Evolutionary conservation across 2,797 vertebrate species (phyloP), one percentile per base, ranked within the genome.

Genomic region (Poeciliopsis presidionis): DNA sequence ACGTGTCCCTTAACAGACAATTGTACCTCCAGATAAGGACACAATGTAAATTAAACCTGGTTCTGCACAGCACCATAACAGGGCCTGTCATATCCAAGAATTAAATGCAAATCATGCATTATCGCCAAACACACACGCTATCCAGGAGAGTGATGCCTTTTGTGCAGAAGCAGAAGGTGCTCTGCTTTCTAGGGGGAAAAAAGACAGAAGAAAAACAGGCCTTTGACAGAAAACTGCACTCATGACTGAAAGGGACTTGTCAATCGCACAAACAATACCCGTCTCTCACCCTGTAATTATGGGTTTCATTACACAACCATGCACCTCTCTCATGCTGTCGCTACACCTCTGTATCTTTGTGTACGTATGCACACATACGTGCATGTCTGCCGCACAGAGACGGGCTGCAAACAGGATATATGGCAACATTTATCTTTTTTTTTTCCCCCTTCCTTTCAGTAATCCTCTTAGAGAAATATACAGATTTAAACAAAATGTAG

Each of bases 61-160:
- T 74, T 78, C 79, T 89, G 81, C 57, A 86, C 87, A 84, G 87
- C 88, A 83, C 82, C 87, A 78, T 84, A 87, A 86, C 53, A 77
- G 77, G 90, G 75, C 39, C 90, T 93, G 92, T 94, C 93, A 90
- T 89, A 90, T 84, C 81, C 80, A 77, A 86, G 87, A 91, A 88
- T 91, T 89, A 92, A 94, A 94, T 94, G 93, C 94, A 95, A 93
- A 95, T 95, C 77, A 87, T 85, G 90, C 83, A 86, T 95, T 94
- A 93, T 95, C 94, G 14, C 84, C 74, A 55, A 57, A 81, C 83
- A 83, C 91, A 92, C 86, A 90, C 84, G 75, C 84, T 69, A 86
- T 88, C 84, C 90, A 81, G 86, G 88, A 89, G 87, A 91, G 86
- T 79, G 88, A 91, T 84, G 91, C 90, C 84, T 91, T 94, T 84